Evolutionary conservation across 2,113 vertebrate genomes (phyloP), one percentile per base, ranked within the genome.

Genomic region (Hippocampus guttulatus): DNA sequence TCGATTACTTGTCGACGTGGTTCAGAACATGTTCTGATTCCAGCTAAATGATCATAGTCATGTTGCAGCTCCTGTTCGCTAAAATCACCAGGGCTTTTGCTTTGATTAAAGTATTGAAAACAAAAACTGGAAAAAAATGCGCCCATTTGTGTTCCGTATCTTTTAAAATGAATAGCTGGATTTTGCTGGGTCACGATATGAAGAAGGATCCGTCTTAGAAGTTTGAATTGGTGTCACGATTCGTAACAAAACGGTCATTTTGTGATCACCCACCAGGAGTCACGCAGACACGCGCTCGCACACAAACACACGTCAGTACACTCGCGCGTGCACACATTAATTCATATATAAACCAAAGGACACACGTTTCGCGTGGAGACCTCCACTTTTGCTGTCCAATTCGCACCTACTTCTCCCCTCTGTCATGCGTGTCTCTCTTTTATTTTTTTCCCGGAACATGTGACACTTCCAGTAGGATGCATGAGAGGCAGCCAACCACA

Each of bases 401-500:
- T 92, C 88, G 89, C 91, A 91, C 90, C 89, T 90, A 78, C 86
- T 77, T 84, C 81, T 87, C 80, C 86, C 90, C 85, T 88, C 81
- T 82, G 84, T 83, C 82, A 79, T 82, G 83, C 84, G 82, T 74
- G 70, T 85, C 87, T 88, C 77, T 79, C 88, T 91, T 91, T 89
- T 91, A 87, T 89, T 91, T 88, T 86, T 86, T 38, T 38, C 0
- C 33, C 33, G 5, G 33, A 38, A 38, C 88, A 84, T 90, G 86
- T 90, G 88, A 90, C 87, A 86, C 86, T 92, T 92, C 87, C 91
- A 92, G 91, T 91, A 91, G 90, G 91, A 93, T 85, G 92, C 92
- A 91, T 91, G 89, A 92, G 90, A 90, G 86, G 86, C 84, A 86
- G 83, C 81, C 86, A 85, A 88, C 88, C 76, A 74, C n/a, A 30